These are phyloP conservation scores for Nesometra sesokonis DNA, from an alignment of 35 echinoderm and acorn worm species.

Conservation along the genomic window DNA sequence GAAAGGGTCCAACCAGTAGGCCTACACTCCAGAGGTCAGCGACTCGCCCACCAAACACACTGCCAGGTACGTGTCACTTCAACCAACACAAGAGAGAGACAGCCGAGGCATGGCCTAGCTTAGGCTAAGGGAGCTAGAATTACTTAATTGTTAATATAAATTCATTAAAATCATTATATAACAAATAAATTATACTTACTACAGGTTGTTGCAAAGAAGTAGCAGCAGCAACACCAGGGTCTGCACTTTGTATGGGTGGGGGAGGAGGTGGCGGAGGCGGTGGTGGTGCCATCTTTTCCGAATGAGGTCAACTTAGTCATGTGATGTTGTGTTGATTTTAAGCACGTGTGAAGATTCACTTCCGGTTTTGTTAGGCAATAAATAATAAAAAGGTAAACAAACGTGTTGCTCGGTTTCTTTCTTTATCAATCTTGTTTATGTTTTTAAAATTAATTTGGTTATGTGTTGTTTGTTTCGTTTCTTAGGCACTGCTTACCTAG, in stretches of 20 bases:
- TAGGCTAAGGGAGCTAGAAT: background rate
- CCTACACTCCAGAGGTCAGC: too few relatives aligned
- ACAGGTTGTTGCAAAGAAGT: background rate
- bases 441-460: too few relatives aligned
- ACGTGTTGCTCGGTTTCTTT: background rate
- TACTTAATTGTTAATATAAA: background rate
- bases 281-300: conserved; percentile 55
- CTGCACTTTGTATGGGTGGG: conserved; percentile 12
- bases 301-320: background rate
- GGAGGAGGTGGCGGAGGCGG: conserved; percentile 71
- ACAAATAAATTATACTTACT: background rate
- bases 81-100: background rate
- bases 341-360: background rate
- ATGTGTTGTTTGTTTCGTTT: too few relatives aligned
- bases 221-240: background rate
- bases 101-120: background rate
- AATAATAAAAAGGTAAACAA: background rate
- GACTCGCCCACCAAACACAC: too few relatives aligned
- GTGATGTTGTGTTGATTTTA: background rate
- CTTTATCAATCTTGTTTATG: too few relatives aligned
- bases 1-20: too few relatives aligned
- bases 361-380: background rate
- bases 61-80: too few relatives aligned
- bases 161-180: background rate
- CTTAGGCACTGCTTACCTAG: too few relatives aligned